These are phyloP conservation scores for Sebastes flavidus DNA, from an alignment of 2,797 vertebrate genomes.

Conservation along the genomic window DNA sequence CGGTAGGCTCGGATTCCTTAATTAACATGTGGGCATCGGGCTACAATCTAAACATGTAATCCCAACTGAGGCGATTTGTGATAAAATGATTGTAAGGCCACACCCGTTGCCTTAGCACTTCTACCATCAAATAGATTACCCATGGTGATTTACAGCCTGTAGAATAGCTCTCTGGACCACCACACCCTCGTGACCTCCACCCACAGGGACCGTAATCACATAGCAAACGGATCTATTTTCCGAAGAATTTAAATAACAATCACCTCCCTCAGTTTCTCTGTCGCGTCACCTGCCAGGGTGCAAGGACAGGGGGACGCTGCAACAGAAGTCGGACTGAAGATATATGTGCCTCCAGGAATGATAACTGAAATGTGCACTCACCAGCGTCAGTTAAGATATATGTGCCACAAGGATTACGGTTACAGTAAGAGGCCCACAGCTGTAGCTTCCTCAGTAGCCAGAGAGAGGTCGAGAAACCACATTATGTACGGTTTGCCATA, in stretches of 20 bases:
- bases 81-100: slow-evolving; percentile 59
- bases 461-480: slow-evolving; percentile 60
- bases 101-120: slow-evolving; percentile 30
- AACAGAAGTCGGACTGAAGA: slow-evolving; percentile 48
- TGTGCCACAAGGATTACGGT: slow-evolving; percentile 72
- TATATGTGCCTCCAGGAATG: slow-evolving; percentile 67
- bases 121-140: slow-evolving; percentile 54
- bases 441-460: slow-evolving; percentile 75
- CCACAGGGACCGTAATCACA: slow-evolving; percentile 39
- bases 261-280: slow-evolving; percentile 9
- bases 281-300: slow-evolving; percentile 72
- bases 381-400: slow-evolving; percentile 70
- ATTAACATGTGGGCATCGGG: slow-evolving; percentile 48
- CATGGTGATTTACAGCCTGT: slow-evolving; percentile 63
- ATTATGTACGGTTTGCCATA: slow-evolving; percentile 64
- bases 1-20: slow-evolving; percentile 30
- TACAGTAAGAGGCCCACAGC: slow-evolving; percentile 74
- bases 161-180: slow-evolving; percentile 27
- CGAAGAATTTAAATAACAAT: slow-evolving; percentile 54
- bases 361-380: slow-evolving; percentile 72
- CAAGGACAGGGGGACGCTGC: slow-evolving; percentile 47
- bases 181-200: slow-evolving; percentile 42
- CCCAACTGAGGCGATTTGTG: slow-evolving; percentile 24
- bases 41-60: slow-evolving; percentile 64
- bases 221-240: slow-evolving; percentile 62